phyloP scores from a whole-genome alignment of 1,140 invertebrate species.

The Drosophila bocqueti region DNA sequence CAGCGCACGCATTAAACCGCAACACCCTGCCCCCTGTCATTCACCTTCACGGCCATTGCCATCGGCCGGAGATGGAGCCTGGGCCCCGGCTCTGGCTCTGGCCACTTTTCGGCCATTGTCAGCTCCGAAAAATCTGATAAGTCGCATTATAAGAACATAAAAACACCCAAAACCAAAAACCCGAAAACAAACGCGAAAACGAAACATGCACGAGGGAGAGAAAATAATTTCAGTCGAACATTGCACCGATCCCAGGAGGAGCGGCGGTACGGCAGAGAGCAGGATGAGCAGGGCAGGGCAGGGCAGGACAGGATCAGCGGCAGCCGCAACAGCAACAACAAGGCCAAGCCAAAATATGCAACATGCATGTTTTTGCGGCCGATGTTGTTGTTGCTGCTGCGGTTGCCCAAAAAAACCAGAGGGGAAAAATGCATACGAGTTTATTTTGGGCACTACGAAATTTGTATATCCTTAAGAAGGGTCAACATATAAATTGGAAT shows the following conservation, averaged over 20 bases:
- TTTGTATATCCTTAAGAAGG: conserved; percentile 8
- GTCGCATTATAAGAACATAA: conserved; percentile 84
- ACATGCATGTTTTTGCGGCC: conserved; percentile 66
- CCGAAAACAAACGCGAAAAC: conserved; percentile 65
- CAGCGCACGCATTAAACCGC: conserved; percentile 70
- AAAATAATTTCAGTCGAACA: conserved; percentile 69
- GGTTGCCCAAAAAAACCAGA: conserved; percentile 57
- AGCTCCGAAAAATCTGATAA: conserved; percentile 81
- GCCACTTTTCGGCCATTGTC: conserved; percentile 81
- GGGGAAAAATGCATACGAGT: conserved; percentile 2
- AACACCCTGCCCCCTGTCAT: conserved; percentile 49
- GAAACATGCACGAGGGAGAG: conserved; percentile 75
- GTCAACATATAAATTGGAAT: background rate
- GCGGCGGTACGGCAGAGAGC: background rate
- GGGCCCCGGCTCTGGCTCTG: background rate
- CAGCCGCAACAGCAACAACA: conserved; percentile 55
- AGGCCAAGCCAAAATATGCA: conserved; percentile 74
- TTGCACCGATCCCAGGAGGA: conserved; percentile 26
- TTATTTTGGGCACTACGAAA: background rate
- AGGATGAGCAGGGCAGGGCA: conserved; percentile 10
- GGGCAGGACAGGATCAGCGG: conserved; percentile 6
- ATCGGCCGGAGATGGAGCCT: conserved; percentile 21
- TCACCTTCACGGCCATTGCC: conserved; percentile 73
- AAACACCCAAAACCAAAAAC: conserved; percentile 76
- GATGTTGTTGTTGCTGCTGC: conserved; percentile 60